Evolutionary conservation across 37 sponge, comb jelly and placozoan species (phyloP), one percentile per base, ranked within the genome.

Genomic region (Oopsacas minuta): DNA sequence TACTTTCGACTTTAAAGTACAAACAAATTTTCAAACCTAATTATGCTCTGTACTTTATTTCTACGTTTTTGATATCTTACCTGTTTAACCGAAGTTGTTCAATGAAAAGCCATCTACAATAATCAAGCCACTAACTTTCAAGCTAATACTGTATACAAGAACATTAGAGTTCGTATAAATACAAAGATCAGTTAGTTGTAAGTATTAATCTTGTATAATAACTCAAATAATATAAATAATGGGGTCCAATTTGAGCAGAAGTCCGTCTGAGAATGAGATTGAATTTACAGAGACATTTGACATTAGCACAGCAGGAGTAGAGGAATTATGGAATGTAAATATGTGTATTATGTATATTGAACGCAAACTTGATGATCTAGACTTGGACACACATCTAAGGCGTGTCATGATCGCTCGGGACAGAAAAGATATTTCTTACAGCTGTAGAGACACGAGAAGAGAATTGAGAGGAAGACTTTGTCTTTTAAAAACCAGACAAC

Each of bases 321-420:
- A 61, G 28, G 75, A 61, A 12, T 34, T 61, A 25, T 61, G 75
- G 75, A 61, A 61, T n/a, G 20, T 61, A n/a, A 61, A 61, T 25
- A 61, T 61, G 75, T 61, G 75, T 12, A 61, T 61, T 32, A 61
- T n/a, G 75, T 61, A 61, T 12, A 61, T 61, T 61, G 75, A 61
- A 61, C 75, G 75, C 1, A 61, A 61, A 61, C 30, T 61, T 25
- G 75, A 61, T 12, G 75, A 61, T 61, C 30, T 61, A n/a, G 75
- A 61, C 75, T 34, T 61, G 30, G 75, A 61, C 75, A 61, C 75
- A 10, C 30, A 61, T 34, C 75, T 61, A 34, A 3, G 28, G 28
- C 20, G 30, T 10, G 22, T 61, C 7, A 61, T 61, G 28, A 25
- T 34, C 28, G 75, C 75, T 12, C 75, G 28, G 30, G 75, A 61